A percentile compares a stretch with the other conserved stretches of the same genome.
Conservation (phyloP, 2,797 vertebrate genomes). For the Novumbra hubbsi region DNA sequence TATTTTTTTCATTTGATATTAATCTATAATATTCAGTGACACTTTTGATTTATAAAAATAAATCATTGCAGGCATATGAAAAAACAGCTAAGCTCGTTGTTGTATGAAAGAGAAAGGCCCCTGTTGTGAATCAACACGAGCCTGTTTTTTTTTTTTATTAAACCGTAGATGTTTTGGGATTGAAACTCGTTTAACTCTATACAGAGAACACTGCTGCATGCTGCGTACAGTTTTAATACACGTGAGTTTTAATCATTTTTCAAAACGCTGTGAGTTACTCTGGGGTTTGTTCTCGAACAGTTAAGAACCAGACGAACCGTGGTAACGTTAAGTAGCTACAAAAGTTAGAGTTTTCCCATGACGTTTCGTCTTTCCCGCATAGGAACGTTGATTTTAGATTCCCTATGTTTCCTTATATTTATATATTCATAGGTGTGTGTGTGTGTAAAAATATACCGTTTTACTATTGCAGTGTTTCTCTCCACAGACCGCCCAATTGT, state of each 20-base stretch:
- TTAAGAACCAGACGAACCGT: neutral
- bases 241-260: neutral
- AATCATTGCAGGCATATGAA: neutral
- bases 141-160: slow-evolving; percentile 7
- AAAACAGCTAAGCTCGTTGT: neutral
- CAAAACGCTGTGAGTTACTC: neutral
- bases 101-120: slow-evolving; percentile 40
- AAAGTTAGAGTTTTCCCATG: too few relatives aligned
- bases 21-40: neutral
- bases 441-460: too few relatives aligned
- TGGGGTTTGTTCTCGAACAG: neutral
- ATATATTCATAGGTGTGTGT: too few relatives aligned
- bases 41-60: neutral
- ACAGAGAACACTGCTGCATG: slow-evolving; percentile 11
- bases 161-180: neutral
- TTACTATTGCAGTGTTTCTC: neutral
- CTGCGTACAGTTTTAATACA: neutral
- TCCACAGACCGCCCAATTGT: slow-evolving; percentile 22
- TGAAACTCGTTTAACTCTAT: neutral
- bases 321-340: too few relatives aligned
- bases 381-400: too few relatives aligned
- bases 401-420: too few relatives aligned
- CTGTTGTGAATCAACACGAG: slow-evolving; percentile 35
- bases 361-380: too few relatives aligned
- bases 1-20: neutral